Base-by-base conservation (phyloP, 2,888 invertebrate species). In the Neoscelio sp. region DNA sequence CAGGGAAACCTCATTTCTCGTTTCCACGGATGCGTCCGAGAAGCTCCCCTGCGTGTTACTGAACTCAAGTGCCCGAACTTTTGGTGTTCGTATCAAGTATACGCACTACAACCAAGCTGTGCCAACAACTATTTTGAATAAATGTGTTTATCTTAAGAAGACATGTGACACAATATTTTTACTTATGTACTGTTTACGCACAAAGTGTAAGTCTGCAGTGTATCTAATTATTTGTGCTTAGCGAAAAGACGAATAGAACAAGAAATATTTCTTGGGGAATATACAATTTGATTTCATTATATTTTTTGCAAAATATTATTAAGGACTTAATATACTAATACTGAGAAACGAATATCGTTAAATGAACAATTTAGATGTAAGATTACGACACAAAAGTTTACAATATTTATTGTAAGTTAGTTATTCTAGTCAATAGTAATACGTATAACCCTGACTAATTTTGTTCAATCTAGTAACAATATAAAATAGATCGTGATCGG, bases 31-130 rank as follows among this genome's bases (percentile, higher is more conserved):
- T 48, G 42, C 56, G 46, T 48, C 68, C 56, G 48, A 68, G 46
- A 68, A 56, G 68, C 68, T 68, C 68, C 68, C 68, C 56, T 38
- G 68, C 68, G 68, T 46, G 68, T 68, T 56, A 68, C 68, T 56
- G 46, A 68, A 68, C 23, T 46, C 56, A 56, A 68, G 56, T 58
- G 40, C 8, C 67, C 30, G 54, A 67, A 54, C 67, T 67, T 54
- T 67, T 23, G n/a, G 67, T 42, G 65, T 65, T 26, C 40, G 58
- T 50, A 60, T 60, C 70, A 54, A 71, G 60, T 56, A 60, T 70
- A 60, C 50, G 13, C 17, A 58, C 28, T 33, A 54, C 23, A 67
- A 13, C 33, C 44, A 35, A 67, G 54, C 46, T 46, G 20, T 23
- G 46, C 54, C 54, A 56, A 67, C 67, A 67, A 54, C 54, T 67